A percentile compares a stretch with the other conserved stretches of the same genome.
These are phyloP conservation scores for Acanthococcus lagerstroemiae DNA, from an alignment of 2,888 invertebrate species.

Conservation along the genomic window DNA sequence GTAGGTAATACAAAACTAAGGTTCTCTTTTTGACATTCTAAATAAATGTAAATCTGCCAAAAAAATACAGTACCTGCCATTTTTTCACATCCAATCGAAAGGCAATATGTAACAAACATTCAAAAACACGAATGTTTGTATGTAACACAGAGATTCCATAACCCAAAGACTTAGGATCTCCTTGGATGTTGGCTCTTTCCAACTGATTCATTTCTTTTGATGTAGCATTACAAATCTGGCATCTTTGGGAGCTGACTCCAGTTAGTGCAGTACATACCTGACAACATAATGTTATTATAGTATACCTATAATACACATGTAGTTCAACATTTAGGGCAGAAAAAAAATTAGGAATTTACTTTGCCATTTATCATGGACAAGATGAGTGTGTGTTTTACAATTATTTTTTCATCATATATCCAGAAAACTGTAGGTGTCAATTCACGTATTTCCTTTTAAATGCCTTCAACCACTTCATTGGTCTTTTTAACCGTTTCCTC, in stretches of 20 bases:
- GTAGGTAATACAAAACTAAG: not conserved
- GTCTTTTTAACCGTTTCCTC: not conserved
- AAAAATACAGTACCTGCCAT: not conserved
- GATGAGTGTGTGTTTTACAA: not conserved
- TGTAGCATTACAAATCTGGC: not conserved
- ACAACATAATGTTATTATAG: not conserved
- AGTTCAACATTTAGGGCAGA: too few relatives aligned
- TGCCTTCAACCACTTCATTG: not conserved
- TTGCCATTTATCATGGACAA: not conserved
- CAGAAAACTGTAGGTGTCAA: not conserved
- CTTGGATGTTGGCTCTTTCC: not conserved
- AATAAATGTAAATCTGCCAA: too few relatives aligned
- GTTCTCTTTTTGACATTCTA: not conserved
- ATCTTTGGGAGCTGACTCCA: not conserved
- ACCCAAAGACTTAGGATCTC: not conserved
- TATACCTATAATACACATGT: too few relatives aligned
- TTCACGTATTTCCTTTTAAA: not conserved
- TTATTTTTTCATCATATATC: not conserved
- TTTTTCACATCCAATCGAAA: not conserved
- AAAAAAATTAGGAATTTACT: not conserved
- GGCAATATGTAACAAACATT: not conserved
- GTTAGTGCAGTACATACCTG: not conserved
- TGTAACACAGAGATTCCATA: not conserved
- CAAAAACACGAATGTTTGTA: not conserved
- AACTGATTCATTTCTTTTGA: not conserved